phyloP scores from a whole-genome alignment of 2,888 invertebrate genomes.

The Aphidoletes aphidimyza region DNA sequence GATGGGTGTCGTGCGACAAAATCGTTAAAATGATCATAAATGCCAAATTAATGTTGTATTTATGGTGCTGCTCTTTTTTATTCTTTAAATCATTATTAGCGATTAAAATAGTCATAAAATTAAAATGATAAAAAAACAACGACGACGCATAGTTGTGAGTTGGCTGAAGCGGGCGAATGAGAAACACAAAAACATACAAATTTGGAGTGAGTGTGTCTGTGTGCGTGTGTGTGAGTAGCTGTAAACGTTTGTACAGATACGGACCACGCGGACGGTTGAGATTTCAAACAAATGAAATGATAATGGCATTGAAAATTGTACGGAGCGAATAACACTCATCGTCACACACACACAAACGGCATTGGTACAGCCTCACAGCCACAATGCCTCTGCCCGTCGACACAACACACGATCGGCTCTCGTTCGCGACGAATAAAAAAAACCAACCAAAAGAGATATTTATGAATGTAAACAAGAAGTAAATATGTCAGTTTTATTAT shows the following conservation, averaged over 20 bases:
- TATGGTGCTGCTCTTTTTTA: conserved; percentile 8
- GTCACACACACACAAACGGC: background rate
- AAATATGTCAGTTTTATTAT: conserved; percentile 52
- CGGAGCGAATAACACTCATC: background rate
- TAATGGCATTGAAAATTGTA: conserved; percentile 52
- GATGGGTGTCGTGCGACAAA: conserved; percentile 52
- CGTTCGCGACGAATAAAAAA: no score
- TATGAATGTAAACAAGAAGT: conserved; percentile 53
- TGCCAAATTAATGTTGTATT: conserved; percentile 53
- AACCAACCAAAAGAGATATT: background rate
- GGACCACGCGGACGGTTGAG: background rate
- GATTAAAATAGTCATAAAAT: conserved; percentile 53
- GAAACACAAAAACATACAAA: conserved; percentile 2
- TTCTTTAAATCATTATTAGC: conserved; percentile 45
- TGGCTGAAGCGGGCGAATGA: background rate
- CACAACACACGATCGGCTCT: no score
- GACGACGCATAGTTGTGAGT: background rate
- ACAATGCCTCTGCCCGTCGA: background rate
- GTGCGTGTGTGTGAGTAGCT: background rate
- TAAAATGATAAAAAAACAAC: conserved; percentile 21
- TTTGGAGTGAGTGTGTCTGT: background rate
- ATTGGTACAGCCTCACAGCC: background rate
- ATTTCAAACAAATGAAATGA: conserved; percentile 43
- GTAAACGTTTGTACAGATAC: background rate
- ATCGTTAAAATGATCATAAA: conserved; percentile 51